phyloP scores from a whole-genome alignment of 2,113 vertebrate species.

The Neofelis nebulosa region DNA sequence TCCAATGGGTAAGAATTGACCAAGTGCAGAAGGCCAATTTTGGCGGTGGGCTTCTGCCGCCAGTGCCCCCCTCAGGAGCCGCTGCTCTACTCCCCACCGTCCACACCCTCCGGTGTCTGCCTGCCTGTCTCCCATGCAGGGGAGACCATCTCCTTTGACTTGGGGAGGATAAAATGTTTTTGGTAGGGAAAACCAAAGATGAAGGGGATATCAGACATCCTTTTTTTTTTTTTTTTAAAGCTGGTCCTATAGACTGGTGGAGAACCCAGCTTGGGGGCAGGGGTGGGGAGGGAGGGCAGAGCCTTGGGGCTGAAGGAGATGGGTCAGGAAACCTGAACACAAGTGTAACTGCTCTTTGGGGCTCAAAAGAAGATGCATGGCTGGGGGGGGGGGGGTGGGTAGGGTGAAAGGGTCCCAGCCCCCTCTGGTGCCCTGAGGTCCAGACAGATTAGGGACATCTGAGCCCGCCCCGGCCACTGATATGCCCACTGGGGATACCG shows the following conservation, averaged over 20 bases:
- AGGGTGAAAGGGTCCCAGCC: neutral
- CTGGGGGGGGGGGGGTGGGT: neutral
- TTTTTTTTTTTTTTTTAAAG: neutral
- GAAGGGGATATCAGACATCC: neutral
- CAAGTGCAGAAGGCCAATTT: neutral
- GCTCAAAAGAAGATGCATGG: neutral
- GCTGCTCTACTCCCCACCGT: too few relatives aligned
- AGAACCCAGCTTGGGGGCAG: neutral
- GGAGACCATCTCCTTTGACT: neutral
- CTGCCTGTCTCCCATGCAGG: neutral
- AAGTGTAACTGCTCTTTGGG: neutral
- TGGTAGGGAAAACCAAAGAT: neutral
- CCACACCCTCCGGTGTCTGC: neutral
- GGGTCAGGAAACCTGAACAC: neutral
- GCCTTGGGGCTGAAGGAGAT: neutral
- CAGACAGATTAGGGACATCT: neutral
- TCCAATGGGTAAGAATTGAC: neutral
- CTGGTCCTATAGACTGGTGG: neutral
- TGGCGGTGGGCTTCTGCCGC: neutral
- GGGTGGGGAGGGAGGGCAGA: neutral
- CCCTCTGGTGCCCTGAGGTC: neutral
- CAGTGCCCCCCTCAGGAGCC: fast-evolving
- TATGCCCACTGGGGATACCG: fast-evolving
- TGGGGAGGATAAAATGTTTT: neutral
- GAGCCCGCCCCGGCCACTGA: neutral